These are phyloP conservation scores for Belgica antarctica DNA, from an alignment of 2,888 invertebrate species.

Conservation along the genomic window DNA sequence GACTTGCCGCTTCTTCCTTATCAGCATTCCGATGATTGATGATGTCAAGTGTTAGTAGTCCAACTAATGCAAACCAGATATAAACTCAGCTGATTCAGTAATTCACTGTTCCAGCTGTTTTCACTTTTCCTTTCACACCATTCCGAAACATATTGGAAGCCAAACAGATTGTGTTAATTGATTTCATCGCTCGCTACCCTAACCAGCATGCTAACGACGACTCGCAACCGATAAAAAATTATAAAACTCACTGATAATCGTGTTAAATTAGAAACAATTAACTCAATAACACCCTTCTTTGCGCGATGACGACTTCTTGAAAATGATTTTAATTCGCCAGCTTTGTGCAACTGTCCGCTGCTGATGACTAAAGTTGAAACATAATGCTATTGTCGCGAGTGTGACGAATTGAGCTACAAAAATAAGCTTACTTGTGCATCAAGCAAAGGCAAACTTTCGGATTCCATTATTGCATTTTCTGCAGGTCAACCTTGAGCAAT, in stretches of 20 bases:
- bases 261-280: neutral
- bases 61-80: no score
- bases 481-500: neutral
- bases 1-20: no score
- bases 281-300: constrained; percentile 17
- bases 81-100: no score
- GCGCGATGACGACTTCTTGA: neutral
- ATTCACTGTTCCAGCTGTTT: neutral
- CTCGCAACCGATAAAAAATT: constrained; percentile 1
- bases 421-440: constrained; percentile 26
- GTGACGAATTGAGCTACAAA: neutral
- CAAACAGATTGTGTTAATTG: neutral
- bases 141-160: neutral
- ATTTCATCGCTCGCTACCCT: neutral
- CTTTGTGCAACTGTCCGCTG: neutral
- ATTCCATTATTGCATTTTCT: constrained; percentile 30
- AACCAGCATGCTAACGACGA: neutral
- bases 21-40: no score
- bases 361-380: constrained; percentile 27
- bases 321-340: neutral
- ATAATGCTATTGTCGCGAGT: neutral
- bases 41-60: no score
- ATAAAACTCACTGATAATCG: constrained; percentile 11
- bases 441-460: constrained; percentile 23
- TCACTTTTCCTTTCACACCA: neutral